Evolutionary conservation across 2,888 invertebrate genomes (phyloP).

Genomic region (Melanostoma mellinum): DNA sequence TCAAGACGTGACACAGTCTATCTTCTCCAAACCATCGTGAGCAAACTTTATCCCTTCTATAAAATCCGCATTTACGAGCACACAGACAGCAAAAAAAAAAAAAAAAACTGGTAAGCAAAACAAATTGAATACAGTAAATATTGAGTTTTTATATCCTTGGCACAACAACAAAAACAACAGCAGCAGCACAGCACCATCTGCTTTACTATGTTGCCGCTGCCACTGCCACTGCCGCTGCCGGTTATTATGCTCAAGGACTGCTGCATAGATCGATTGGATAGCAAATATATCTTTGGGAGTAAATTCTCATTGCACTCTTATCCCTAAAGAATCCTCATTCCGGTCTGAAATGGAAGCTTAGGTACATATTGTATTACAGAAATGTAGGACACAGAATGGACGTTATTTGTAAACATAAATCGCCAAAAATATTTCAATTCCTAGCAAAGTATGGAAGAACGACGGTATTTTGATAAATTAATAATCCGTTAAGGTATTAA

Average conservation of each 20-base stretch:
- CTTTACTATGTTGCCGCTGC: constrained; percentile 39
- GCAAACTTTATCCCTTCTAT: constrained; percentile 53
- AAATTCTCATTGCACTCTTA: constrained; percentile 61
- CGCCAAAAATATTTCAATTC: constrained; percentile 29
- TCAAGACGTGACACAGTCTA: constrained; percentile 68
- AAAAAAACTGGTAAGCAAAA: constrained; percentile 41
- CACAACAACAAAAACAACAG: constrained; percentile 23
- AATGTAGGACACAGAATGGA: constrained; percentile 19
- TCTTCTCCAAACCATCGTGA: constrained; percentile 37
- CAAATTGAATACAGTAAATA: constrained; percentile 72
- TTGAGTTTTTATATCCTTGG: constrained; percentile 61
- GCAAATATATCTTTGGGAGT: constrained; percentile 56
- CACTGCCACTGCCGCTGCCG: constrained; percentile 1
- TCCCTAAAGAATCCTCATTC: constrained; percentile 35
- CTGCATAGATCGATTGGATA: constrained; percentile 63
- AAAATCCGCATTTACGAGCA: constrained; percentile 59
- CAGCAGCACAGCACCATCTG: constrained; percentile 60
- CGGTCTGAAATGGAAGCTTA: neutral
- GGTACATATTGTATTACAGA: neutral
- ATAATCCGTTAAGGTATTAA: constrained; percentile 49
- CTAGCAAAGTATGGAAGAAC: neutral
- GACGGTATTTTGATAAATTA: constrained; percentile 28
- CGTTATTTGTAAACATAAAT: constrained; percentile 4
- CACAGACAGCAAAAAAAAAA: constrained; percentile 27
- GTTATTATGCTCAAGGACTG: constrained; percentile 64